A percentile compares a stretch with the other conserved stretches of the same genome.
phyloP scores from a whole-genome alignment of 1,140 invertebrate genomes.

The Drosophila prosaltans region DNA sequence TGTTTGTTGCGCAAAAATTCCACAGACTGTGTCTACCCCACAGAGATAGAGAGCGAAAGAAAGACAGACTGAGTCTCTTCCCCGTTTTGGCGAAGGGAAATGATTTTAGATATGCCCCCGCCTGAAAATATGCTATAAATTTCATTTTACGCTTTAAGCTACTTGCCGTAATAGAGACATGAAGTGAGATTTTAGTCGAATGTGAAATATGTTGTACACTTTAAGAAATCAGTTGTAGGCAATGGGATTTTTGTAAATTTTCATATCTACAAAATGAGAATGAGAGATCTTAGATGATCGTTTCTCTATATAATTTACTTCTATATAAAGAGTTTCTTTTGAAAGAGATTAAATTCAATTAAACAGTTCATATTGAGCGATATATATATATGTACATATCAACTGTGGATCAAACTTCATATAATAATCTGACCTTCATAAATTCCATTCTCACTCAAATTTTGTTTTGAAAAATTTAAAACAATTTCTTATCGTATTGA shows the following conservation, averaged over 20 bases:
- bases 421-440: too few relatives aligned
- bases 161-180: background rate
- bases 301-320: too few relatives aligned
- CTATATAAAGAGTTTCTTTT: too few relatives aligned
- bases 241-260: background rate
- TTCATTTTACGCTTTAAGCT: slow-evolving; percentile 20
- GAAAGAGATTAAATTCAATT: too few relatives aligned
- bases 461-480: too few relatives aligned
- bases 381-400: too few relatives aligned
- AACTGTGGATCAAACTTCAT: too few relatives aligned
- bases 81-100: slow-evolving; percentile 17
- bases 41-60: background rate
- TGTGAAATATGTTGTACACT: background rate
- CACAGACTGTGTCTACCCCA: background rate
- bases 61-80: background rate
- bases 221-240: background rate
- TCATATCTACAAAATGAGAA: too few relatives aligned
- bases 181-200: slow-evolving; percentile 1
- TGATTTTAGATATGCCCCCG: slow-evolving; percentile 24
- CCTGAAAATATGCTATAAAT: slow-evolving; percentile 38
- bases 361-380: too few relatives aligned
- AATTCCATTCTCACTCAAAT: too few relatives aligned
- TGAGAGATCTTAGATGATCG: too few relatives aligned
- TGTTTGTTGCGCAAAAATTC: slow-evolving; percentile 14
- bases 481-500: too few relatives aligned